Conservation (phyloP, 2,888 invertebrate species). For the Rhopalosiphum nymphaeae region DNA sequence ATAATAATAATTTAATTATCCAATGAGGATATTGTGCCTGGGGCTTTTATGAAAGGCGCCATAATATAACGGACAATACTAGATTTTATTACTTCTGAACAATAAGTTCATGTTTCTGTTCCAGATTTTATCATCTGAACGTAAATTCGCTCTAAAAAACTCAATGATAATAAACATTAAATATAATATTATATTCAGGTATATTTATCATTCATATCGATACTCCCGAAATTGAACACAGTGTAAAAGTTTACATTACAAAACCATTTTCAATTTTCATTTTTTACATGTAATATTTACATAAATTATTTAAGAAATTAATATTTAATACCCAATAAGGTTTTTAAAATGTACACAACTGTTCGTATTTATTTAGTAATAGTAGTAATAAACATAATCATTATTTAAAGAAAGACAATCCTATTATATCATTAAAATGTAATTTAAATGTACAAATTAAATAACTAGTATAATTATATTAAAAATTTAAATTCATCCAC, state of each 20-base stretch:
- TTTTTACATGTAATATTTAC: background rate
- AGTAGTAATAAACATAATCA: background rate
- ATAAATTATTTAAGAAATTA: background rate
- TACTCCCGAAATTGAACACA: background rate
- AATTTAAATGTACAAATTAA: background rate
- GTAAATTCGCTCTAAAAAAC: background rate
- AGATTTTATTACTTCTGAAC: conserved; percentile 57
- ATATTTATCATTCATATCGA: background rate
- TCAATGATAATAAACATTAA: background rate
- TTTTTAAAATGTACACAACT: background rate
- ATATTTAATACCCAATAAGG: background rate
- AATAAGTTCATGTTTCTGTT: conserved; percentile 52
- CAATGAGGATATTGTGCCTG: conserved; percentile 37
- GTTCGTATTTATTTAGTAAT: background rate
- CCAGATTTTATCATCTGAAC: conserved; percentile 44
- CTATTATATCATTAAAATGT: background rate
- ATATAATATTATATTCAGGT: background rate
- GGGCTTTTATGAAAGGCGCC: conserved; percentile 53
- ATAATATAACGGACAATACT: conserved; percentile 50
- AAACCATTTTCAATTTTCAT: background rate
- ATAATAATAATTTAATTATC: conserved; percentile 61
- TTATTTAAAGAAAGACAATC: no score
- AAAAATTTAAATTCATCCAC: background rate
- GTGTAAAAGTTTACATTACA: background rate
- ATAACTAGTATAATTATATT: background rate